Base-by-base conservation (phyloP, 2,113 vertebrate genomes). In the Oxyruncus cristatus region DNA sequence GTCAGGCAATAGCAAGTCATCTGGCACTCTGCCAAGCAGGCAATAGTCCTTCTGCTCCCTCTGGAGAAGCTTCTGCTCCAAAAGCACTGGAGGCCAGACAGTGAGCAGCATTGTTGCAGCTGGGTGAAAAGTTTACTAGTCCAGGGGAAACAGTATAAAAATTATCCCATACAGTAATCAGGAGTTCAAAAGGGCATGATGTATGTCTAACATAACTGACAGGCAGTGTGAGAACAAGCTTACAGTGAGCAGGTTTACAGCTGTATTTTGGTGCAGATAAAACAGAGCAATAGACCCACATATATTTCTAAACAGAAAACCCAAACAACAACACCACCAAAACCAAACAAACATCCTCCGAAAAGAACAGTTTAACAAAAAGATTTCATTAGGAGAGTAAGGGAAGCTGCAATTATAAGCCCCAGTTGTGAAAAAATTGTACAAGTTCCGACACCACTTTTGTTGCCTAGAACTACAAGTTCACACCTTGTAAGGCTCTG, bases 91-190 rank as follows among this genome's bases (percentile, higher is more conserved):
- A 32, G 49, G 42, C 28, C 58, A 70, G 46, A 65, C 86, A 91
- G 62, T 2, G 49, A 88, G 33, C 26, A 39, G 62, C 59, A 53
- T 71, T 94, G 78, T 79, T 79, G 78, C 33, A 85, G n/a, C 30
- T 77, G 92, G 46, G 55, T 90, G 85, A 94, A 83, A 88, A 93
- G 87, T 83, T 92, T 94, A 70, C 26, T 58, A 66, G 42, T 66
- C 74, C 32, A 76, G 63, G 5, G 27, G 35, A 82, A 95, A 92
- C 62, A 65, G 37, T 58, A 49, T 33, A 16, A 71, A 95, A 72
- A 65, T n/a, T 14, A 46, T 32, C 11, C 9, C 11, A 23, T 1
- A 1, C 26, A 33, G 80, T 62, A 58, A 91, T 39, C 20, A 42
- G 28, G 66, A 73, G 66, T 83, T 93, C 66, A 42, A 44, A 85